A percentile compares a stretch with the other conserved stretches of the same genome.
Evolutionary conservation across 2,888 invertebrate species (phyloP).

Genomic region (Aphrophora alni): DNA sequence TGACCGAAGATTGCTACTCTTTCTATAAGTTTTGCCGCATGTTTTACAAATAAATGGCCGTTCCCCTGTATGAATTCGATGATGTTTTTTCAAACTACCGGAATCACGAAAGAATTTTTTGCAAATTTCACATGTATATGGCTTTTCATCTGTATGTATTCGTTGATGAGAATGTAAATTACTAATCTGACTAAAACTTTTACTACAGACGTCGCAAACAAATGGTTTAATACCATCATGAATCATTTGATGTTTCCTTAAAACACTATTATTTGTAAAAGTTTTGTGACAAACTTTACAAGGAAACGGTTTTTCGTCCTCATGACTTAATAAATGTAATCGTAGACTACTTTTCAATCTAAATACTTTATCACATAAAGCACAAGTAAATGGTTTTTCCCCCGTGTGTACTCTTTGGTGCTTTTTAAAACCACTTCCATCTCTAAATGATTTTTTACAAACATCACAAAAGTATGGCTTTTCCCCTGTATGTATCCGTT

Average conservation of each 20-base stretch:
- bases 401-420: slow-evolving; percentile 35
- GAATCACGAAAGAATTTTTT: slow-evolving; percentile 25
- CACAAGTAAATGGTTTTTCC: slow-evolving; percentile 31
- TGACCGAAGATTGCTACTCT: slow-evolving; percentile 3
- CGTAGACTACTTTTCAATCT: slow-evolving; percentile 23
- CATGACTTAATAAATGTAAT: slow-evolving; percentile 24
- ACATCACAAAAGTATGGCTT: slow-evolving; percentile 29
- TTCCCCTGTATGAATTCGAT: slow-evolving; percentile 10
- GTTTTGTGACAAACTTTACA: slow-evolving; percentile 50
- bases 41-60: slow-evolving; percentile 16
- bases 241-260: slow-evolving; percentile 48
- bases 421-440: slow-evolving; percentile 17
- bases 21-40: slow-evolving; percentile 7
- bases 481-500: slow-evolving; percentile 27
- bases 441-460: slow-evolving; percentile 21
- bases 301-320: slow-evolving; percentile 28
- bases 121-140: slow-evolving; percentile 27
- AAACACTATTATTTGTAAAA: slow-evolving; percentile 48
- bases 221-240: slow-evolving; percentile 50
- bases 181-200: slow-evolving; percentile 25
- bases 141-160: slow-evolving; percentile 32
- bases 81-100: slow-evolving; percentile 17
- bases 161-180: slow-evolving; percentile 30
- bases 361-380: slow-evolving; percentile 27
- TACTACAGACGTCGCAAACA: slow-evolving; percentile 27